Conservation (phyloP, 2,888 invertebrate genomes). For the Xestia rhomboidea region DNA sequence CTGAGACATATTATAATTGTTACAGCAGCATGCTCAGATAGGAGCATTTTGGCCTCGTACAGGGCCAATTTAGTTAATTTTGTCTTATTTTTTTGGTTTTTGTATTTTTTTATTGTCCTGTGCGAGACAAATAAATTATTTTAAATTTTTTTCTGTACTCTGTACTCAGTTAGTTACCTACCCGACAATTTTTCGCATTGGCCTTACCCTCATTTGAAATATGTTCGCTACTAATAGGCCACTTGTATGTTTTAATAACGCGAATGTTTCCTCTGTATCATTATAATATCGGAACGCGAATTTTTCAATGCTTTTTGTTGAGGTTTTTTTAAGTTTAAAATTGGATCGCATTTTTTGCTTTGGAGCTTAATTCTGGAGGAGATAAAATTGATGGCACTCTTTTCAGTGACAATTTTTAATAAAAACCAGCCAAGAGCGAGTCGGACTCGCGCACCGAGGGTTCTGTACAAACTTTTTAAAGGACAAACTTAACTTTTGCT, state of each 20-base stretch:
- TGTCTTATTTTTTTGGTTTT: background rate
- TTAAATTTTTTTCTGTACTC: background rate
- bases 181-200: constrained; percentile 79
- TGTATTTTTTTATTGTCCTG: background rate
- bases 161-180: constrained; percentile 63
- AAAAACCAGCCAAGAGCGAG: too few relatives aligned
- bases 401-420: background rate
- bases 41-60: background rate
- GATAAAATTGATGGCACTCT: background rate
- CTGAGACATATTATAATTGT: background rate
- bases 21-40: background rate
- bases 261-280: constrained; percentile 67
- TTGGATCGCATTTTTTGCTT: constrained; percentile 20
- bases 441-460: too few relatives aligned
- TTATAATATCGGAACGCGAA: constrained; percentile 66
- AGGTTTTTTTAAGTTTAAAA: constrained; percentile 39
- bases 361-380: background rate
- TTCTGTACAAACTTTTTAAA: too few relatives aligned
- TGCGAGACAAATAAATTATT: background rate
- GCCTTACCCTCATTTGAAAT: constrained; percentile 66
- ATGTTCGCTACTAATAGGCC: constrained; percentile 85
- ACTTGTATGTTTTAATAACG: constrained; percentile 81
- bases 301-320: constrained; percentile 54
- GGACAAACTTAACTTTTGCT: too few relatives aligned
- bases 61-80: background rate